These are phyloP conservation scores for Leucoma salicis DNA, from an alignment of 2,888 invertebrate genomes.

Conservation along the genomic window DNA sequence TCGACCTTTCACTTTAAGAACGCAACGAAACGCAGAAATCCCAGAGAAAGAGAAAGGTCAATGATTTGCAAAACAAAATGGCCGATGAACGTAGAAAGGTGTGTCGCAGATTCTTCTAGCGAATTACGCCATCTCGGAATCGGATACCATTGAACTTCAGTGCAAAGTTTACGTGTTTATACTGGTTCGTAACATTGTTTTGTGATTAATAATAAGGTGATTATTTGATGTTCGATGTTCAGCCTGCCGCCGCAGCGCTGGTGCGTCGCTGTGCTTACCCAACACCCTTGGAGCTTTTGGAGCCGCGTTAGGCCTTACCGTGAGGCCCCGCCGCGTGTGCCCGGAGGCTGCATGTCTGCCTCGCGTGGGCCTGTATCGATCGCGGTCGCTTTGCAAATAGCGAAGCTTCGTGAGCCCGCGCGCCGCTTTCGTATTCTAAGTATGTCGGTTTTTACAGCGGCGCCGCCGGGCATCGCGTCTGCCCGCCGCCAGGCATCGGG, in stretches of 20 bases:
- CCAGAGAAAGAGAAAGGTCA: slow-evolving; percentile 41
- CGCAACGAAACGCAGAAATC: slow-evolving; percentile 28
- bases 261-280: slow-evolving; percentile 38
- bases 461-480: slow-evolving; percentile 68
- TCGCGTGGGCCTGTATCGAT: slow-evolving; percentile 65
- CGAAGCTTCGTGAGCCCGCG: slow-evolving; percentile 67
- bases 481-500: slow-evolving; percentile 70
- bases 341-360: slow-evolving; percentile 72
- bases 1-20: slow-evolving; percentile 19
- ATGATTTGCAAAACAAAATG: slow-evolving; percentile 66
- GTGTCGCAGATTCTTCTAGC: slow-evolving; percentile 66
- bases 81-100: slow-evolving; percentile 73
- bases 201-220: slow-evolving; percentile 76
- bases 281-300: slow-evolving; percentile 23
- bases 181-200: slow-evolving; percentile 81
- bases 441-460: slow-evolving; percentile 78
- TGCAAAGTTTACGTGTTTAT: slow-evolving; percentile 76
- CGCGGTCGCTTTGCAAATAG: slow-evolving; percentile 64
- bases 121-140: slow-evolving; percentile 57
- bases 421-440: slow-evolving; percentile 69
- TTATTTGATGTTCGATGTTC: slow-evolving; percentile 51
- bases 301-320: slow-evolving; percentile 66
- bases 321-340: slow-evolving; percentile 70
- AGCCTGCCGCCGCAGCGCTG: slow-evolving; percentile 20
- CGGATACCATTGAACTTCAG: slow-evolving; percentile 69